These are phyloP conservation scores for Homalodisca vitripennis DNA, from an alignment of 1,140 invertebrate species.

Conservation along the genomic window DNA sequence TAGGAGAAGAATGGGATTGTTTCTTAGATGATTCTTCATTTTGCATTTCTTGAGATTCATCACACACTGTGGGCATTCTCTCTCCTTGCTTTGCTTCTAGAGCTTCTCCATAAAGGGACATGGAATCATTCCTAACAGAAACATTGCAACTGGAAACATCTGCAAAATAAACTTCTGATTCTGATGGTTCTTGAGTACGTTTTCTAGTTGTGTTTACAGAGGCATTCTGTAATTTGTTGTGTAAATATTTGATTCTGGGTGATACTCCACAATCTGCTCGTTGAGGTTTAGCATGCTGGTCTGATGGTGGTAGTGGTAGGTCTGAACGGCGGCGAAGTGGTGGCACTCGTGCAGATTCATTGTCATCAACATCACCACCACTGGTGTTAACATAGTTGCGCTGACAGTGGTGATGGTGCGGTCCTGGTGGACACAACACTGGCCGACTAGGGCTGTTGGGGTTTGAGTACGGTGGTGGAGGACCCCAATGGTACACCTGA, in stretches of 20 bases:
- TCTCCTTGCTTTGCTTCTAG: conserved; percentile 28
- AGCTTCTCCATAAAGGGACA: conserved; percentile 42
- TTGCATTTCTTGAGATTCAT: neutral
- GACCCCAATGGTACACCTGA: conserved; percentile 37
- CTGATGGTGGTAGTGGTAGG: conserved; percentile 24
- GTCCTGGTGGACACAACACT: conserved; percentile 25
- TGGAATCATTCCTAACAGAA: conserved; percentile 60
- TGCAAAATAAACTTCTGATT: conserved; percentile 80
- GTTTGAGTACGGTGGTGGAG: conserved; percentile 39
- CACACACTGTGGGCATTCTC: neutral
- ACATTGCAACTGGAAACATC: conserved; percentile 82
- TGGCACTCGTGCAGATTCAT: neutral
- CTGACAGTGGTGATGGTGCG: conserved; percentile 31
- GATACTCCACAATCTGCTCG: conserved; percentile 7
- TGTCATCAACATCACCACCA: neutral
- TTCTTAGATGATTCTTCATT: neutral
- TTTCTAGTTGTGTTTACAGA: conserved; percentile 36
- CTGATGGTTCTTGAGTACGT: conserved; percentile 49
- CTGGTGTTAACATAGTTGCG: conserved; percentile 25
- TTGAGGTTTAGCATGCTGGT: conserved; percentile 16
- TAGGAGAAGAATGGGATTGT: neutral
- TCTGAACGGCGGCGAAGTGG: neutral
- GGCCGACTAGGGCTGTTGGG: conserved; percentile 35
- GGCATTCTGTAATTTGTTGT: conserved; percentile 27
- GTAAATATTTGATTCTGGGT: conserved; percentile 33